Evolutionary conservation across 1,140 invertebrate genomes (phyloP).

Genomic region (Aphelenchoides fujianensis): DNA sequence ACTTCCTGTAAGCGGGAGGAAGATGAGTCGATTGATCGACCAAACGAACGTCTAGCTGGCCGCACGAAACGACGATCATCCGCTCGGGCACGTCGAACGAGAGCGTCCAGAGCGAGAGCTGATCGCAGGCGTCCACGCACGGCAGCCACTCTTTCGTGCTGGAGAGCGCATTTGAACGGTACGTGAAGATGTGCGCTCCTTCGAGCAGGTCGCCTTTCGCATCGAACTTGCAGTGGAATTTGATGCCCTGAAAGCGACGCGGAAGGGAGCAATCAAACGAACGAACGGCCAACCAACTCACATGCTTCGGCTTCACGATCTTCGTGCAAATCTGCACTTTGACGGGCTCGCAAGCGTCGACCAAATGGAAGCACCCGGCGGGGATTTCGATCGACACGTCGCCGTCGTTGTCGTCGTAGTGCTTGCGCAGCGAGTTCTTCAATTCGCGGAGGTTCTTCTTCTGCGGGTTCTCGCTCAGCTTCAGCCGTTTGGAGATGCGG

Average conservation of each 20-base stretch:
- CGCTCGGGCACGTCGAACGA: slow-evolving; percentile 36
- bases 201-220: slow-evolving; percentile 10
- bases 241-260: slow-evolving; percentile 40
- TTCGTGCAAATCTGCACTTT: slow-evolving; percentile 28
- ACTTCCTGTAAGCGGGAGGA: too few species aligned
- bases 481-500: slow-evolving; percentile 20
- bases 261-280: too few species aligned
- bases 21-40: too few species aligned
- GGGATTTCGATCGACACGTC: slow-evolving; percentile 40
- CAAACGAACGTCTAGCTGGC: slow-evolving; percentile 36
- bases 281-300: background rate
- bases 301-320: slow-evolving; percentile 33
- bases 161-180: slow-evolving; percentile 42
- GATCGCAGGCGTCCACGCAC: slow-evolving; percentile 41
- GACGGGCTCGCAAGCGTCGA: slow-evolving; percentile 30
- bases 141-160: slow-evolving; percentile 47
- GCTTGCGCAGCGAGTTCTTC: slow-evolving; percentile 27
- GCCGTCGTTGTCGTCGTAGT: slow-evolving; percentile 17
- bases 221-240: slow-evolving; percentile 34
- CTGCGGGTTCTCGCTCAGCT: slow-evolving; percentile 10
- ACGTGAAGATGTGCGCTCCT: slow-evolving; percentile 42
- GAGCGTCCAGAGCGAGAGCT: slow-evolving; percentile 45
- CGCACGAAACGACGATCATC: slow-evolving; percentile 34
- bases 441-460: slow-evolving; percentile 29
- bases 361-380: slow-evolving; percentile 13